phyloP scores from a whole-genome alignment of 2,888 invertebrate genomes.

The Euplexia lucipara region DNA sequence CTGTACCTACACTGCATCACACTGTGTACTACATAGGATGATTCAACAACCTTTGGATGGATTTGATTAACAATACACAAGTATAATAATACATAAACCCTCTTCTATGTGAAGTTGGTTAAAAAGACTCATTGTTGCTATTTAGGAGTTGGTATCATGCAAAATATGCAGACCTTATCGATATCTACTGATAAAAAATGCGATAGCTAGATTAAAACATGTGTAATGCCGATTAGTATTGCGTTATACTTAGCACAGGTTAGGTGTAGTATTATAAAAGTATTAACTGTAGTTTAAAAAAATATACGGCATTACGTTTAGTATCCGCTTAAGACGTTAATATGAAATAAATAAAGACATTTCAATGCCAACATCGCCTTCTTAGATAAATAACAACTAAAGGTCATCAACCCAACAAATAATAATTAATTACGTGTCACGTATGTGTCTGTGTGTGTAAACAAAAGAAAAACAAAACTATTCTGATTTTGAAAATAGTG shows the following conservation, averaged over 20 bases:
- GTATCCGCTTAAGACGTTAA: slow-evolving; percentile 50
- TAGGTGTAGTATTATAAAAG: slow-evolving; percentile 7
- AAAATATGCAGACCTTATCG: slow-evolving; percentile 61
- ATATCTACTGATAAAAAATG: slow-evolving; percentile 57
- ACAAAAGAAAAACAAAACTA: slow-evolving; percentile 3
- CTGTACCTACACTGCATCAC: no score
- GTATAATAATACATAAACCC: no score
- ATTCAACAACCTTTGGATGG: no score
- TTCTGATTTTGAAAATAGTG: slow-evolving; percentile 32
- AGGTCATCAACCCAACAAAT: slow-evolving; percentile 45
- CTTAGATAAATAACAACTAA: slow-evolving; percentile 38
- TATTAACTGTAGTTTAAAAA: background rate
- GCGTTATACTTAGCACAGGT: slow-evolving; percentile 28
- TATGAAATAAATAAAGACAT: slow-evolving; percentile 50
- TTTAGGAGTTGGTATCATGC: slow-evolving; percentile 30
- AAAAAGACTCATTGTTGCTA: slow-evolving; percentile 4
- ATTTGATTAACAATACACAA: no score
- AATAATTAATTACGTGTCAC: slow-evolving; percentile 6
- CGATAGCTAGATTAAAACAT: slow-evolving; percentile 51
- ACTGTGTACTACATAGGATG: no score
- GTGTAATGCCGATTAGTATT: slow-evolving; percentile 59
- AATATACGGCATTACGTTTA: background rate
- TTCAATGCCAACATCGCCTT: slow-evolving; percentile 58
- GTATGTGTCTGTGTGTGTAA: background rate
- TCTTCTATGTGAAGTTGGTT: background rate